Base-by-base conservation (phyloP, 2,888 invertebrate genomes). In the Oegoconia quadripuncta region DNA sequence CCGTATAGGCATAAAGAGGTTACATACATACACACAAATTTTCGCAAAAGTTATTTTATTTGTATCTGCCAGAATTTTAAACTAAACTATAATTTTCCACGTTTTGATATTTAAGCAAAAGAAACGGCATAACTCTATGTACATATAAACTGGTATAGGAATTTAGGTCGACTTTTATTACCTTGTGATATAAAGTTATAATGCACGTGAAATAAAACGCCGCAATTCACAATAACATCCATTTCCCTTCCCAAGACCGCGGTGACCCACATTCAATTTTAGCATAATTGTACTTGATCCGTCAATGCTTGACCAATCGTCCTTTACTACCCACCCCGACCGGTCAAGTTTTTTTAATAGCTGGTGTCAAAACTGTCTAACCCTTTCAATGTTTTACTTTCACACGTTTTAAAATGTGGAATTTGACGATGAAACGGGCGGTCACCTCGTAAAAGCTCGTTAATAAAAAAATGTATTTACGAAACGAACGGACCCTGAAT, bases 271-370 rank as follows among this genome's bases (percentile, higher is more conserved):
- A 83, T 82, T 78, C 67, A 76, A 27, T 52, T 59, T 62, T 51
- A 59, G 51, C 60, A 61, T 62, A 65, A 63, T 73, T 65, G 54
- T 50, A 55, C 66, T 66, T 67, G 62, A 68, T 71, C 61, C 69
- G 64, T 73, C 77, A 77, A 67, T 77, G 81, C 82, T 74, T 83
- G 82, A 79, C 82, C 83, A 82, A 83, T 81, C 74, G 69, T n/a
- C 55, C 54, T 79, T 81, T 77, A 81, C 63, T 66, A 69, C 48
- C 62, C 68, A 74, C 75, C 75, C 70, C 69, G 63, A 54, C 64
- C 64, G 70, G 71, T 63, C 71, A 63, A 64, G 63, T 44, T 50
- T 60, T 60, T 68, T 76, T 77, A 74, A 74, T 70, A 56, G 55
- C 57, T 42, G 44, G 48, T 59, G 68, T 68, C 67, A 62, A 58